Percentiles rank a stretch among this genome's conserved stretches.
Evolutionary conservation across 2,888 invertebrate genomes (phyloP).

Genomic region (Diaprepes abbreviatus): DNA sequence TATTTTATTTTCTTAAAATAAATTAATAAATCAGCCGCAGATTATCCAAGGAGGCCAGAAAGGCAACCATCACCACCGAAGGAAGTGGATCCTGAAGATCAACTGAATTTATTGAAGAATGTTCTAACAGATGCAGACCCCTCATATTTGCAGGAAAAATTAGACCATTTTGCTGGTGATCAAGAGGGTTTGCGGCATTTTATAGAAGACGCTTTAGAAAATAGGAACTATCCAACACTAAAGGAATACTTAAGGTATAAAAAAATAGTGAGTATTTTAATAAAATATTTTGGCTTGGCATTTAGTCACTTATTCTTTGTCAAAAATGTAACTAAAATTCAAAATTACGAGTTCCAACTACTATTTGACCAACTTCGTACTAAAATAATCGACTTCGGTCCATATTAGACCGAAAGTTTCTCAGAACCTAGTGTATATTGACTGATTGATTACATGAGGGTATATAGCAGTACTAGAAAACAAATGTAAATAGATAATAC

Average conservation of each 20-base stretch:
- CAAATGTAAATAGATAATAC: no score
- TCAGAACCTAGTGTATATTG: no score
- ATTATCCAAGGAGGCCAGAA: slow-evolving; percentile 57
- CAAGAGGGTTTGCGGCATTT: slow-evolving; percentile 54
- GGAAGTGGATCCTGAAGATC: slow-evolving; percentile 56
- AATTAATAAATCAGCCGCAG: neutral
- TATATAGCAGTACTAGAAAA: no score
- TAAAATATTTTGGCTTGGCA: neutral
- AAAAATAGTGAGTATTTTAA: slow-evolving; percentile 3
- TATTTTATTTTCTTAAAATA: no score
- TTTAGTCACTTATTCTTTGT: no score
- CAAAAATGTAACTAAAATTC: no score
- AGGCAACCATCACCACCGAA: slow-evolving; percentile 39
- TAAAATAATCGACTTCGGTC: no score
- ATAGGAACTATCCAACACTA: slow-evolving; percentile 58
- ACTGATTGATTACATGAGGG: no score
- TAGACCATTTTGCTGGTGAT: slow-evolving; percentile 52
- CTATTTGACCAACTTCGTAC: no score
- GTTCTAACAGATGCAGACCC: slow-evolving; percentile 62
- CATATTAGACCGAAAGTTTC: no score
- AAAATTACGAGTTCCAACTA: no score
- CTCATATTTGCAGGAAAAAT: slow-evolving; percentile 54
- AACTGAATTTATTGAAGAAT: slow-evolving; percentile 56
- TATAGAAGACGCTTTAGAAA: slow-evolving; percentile 55
- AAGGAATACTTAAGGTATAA: slow-evolving; percentile 55